These are phyloP conservation scores for Trypoxylus dichotomus DNA, from an alignment of 1,140 invertebrate species.

Conservation along the genomic window DNA sequence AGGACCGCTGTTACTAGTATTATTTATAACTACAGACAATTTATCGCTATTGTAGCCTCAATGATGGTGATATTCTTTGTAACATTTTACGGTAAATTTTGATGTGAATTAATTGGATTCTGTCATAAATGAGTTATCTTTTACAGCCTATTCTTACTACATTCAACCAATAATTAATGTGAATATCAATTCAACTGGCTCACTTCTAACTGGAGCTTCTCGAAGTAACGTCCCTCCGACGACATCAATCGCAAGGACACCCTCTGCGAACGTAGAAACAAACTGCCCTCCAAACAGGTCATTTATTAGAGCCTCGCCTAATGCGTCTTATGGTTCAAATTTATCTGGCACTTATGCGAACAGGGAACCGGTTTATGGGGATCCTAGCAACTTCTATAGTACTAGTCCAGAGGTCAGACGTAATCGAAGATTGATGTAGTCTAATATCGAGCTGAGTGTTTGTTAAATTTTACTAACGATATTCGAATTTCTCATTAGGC, in stretches of 20 bases:
- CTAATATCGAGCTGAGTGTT: not conserved
- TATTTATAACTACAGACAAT: constrained; percentile 28
- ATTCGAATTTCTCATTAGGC: not conserved
- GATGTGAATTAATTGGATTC: not conserved
- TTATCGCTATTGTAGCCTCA: constrained; percentile 28
- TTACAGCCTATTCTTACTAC: constrained; percentile 47
- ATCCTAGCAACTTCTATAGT: constrained; percentile 44
- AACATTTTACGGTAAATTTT: constrained; percentile 47
- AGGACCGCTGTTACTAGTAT: constrained; percentile 21
- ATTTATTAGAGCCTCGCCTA: not conserved
- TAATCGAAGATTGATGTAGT: constrained; percentile 41
- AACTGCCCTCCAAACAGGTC: constrained; percentile 11
- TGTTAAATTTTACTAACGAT: not conserved
- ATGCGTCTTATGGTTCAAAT: constrained; percentile 26
- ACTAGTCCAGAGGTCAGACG: constrained; percentile 43
- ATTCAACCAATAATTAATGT: constrained; percentile 49
- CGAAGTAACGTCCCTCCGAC: not conserved
- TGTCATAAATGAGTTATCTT: constrained; percentile 19
- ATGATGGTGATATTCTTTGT: constrained; percentile 47
- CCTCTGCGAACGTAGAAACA: constrained; percentile 13
- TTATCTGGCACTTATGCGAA: constrained; percentile 38
- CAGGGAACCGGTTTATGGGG: constrained; percentile 46
- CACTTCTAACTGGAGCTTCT: constrained; percentile 16
- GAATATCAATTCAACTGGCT: constrained; percentile 37
- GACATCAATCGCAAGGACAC: not conserved